Evolutionary conservation across 2,888 invertebrate genomes (phyloP).

Genomic region (Agrypnus murinus): DNA sequence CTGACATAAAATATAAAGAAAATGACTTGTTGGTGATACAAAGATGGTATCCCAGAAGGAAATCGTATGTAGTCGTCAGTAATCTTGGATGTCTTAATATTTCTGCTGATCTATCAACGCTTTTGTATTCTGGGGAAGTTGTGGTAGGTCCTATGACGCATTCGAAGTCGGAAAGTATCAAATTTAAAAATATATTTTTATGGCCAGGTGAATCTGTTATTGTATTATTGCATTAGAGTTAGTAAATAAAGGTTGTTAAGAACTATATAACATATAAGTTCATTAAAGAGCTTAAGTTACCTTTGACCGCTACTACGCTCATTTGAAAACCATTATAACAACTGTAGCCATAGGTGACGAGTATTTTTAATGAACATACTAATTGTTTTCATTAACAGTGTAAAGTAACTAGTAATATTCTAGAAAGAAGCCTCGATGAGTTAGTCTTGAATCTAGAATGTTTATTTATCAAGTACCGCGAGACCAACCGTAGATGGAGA

Average conservation of each 20-base stretch:
- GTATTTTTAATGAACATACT: too few relatives aligned
- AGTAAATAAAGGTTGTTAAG: not conserved
- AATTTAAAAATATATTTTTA: conserved; percentile 74
- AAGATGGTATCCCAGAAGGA: conserved; percentile 85
- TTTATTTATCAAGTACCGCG: too few relatives aligned
- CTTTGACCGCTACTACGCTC: too few relatives aligned
- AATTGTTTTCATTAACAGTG: too few relatives aligned
- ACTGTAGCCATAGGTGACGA: too few relatives aligned
- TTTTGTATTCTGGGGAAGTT: conserved; percentile 83
- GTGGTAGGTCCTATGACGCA: conserved; percentile 73
- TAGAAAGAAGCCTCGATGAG: too few relatives aligned
- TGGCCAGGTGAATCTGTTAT: conserved; percentile 79
- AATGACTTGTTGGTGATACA: conserved; percentile 82
- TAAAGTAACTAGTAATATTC: too few relatives aligned
- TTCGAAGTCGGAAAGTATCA: conserved; percentile 70
- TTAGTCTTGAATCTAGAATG: too few relatives aligned
- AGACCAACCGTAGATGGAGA: too few relatives aligned
- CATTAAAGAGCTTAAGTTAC: not conserved
- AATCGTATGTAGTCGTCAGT: conserved; percentile 84
- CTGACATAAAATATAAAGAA: conserved; percentile 78
- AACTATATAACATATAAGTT: not conserved
- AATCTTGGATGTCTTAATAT: conserved; percentile 79
- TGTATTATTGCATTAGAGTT: conserved; percentile 67
- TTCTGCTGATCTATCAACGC: conserved; percentile 81
- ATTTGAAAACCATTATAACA: too few relatives aligned